Evolutionary conservation across 2,888 invertebrate genomes (phyloP), one percentile per base, ranked within the genome.

Genomic region (Arge pagana): DNA sequence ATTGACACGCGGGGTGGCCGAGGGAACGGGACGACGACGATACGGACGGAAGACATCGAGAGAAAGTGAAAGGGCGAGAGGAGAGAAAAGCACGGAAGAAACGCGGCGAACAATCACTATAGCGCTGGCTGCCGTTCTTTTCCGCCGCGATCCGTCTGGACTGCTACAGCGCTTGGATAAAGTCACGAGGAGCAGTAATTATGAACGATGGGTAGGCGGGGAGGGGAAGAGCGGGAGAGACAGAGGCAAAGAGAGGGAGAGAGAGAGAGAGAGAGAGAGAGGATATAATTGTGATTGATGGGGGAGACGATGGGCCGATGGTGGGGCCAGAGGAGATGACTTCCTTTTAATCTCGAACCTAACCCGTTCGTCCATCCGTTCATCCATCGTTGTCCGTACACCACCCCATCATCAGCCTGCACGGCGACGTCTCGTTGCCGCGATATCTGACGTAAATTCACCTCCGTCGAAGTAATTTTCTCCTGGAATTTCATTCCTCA

Each of bases 231-330:
- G n/a, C n/a, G n/a, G n/a, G n/a, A n/a, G n/a, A n/a, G n/a, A n/a
- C n/a, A n/a, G n/a, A n/a, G n/a, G n/a, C n/a, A n/a, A n/a, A n/a
- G n/a, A n/a, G n/a, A 60, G 66, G 60, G 58, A 58, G 41, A 41
- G 52, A 33, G 37, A 33, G 54, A 62, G 61, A 61, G 60, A 56
- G 62, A 50, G 57, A 62, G 63, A 58, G 60, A 63, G 66, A 60
- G 64, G 62, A 71, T 71, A 70, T 75, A 76, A 75, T 76, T 74
- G 75, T 76, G 74, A 76, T 75, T 75, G 75, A 74, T 74, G 73
- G 72, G 67, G 68, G 65, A 65, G 62, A 66, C 63, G 68, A 66
- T 28, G 54, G 54, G 30, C 48, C 26, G 45, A 41, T 30, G 49
- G 54, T 42, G 49, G 52, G 21, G 60, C 52, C 61, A 56, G 61